phyloP scores from a whole-genome alignment of 2,797 vertebrate genomes.

The Sebastes elongatus region DNA sequence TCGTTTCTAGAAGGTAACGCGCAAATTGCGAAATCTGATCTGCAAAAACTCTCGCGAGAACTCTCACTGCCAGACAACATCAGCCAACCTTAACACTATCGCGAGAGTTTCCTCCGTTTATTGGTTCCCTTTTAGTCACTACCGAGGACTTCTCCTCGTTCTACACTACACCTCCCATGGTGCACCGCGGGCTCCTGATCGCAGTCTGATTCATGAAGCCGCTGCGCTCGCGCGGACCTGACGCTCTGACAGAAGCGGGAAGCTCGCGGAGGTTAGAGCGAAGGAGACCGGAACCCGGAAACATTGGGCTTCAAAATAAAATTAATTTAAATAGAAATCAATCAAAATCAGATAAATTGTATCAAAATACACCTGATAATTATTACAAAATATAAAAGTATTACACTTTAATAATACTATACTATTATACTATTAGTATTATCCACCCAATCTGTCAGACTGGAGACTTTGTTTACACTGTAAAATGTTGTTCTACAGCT shows the following conservation, averaged over 20 bases:
- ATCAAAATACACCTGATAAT: neutral
- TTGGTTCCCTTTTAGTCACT: too few species aligned
- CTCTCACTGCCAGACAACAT: too few species aligned
- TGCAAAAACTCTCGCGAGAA: too few species aligned
- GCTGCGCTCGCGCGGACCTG: neutral
- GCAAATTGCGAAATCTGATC: too few species aligned
- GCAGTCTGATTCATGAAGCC: neutral
- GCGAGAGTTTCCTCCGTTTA: too few species aligned
- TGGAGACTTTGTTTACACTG: neutral
- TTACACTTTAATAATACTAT: too few species aligned
- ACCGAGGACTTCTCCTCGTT: neutral
- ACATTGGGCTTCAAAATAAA: constrained; percentile 19
- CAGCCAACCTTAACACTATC: too few species aligned
- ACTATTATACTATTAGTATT: neutral
- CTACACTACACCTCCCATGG: constrained; percentile 71
- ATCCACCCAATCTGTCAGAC: neutral
- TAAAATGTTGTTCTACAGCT: neutral
- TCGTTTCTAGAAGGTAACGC: too few species aligned
- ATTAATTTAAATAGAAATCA: neutral
- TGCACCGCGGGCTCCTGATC: constrained; percentile 11
- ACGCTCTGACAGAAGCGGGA: neutral
- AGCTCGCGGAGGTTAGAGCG: neutral
- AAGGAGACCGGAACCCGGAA: neutral
- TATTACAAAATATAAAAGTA: neutral
- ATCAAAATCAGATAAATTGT: neutral